Percentiles rank a stretch among this genome's conserved stretches.
phyloP scores from a whole-genome alignment of 2,888 invertebrate genomes.

The Mythimna pallens region DNA sequence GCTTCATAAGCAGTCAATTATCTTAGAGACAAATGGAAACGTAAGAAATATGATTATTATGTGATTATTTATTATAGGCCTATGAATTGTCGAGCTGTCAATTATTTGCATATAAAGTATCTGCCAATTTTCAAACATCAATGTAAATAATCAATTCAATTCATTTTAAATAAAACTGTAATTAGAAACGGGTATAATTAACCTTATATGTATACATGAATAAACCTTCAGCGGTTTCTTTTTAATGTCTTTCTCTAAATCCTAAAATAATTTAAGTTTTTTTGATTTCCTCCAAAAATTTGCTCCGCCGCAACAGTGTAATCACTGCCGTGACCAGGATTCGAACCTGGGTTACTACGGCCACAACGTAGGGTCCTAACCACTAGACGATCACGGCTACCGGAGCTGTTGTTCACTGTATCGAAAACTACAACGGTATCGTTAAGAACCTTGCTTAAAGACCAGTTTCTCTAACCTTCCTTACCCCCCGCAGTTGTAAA shows the following conservation, averaged over 20 bases:
- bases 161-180: background rate
- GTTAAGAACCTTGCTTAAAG: background rate
- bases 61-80: background rate
- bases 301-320: slow-evolving; percentile 55
- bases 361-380: slow-evolving; percentile 94
- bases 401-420: slow-evolving; percentile 79
- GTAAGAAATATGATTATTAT: background rate
- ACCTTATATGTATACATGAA: background rate
- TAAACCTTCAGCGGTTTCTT: background rate
- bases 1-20: slow-evolving; percentile 5
- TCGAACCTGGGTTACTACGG: slow-evolving; percentile 93
- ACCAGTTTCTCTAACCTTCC: slow-evolving; percentile 20
- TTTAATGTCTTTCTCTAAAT: background rate
- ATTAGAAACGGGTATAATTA: background rate
- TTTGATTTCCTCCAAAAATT: background rate
- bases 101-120: slow-evolving; percentile 7
- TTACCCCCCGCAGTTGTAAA: slow-evolving; percentile 17
- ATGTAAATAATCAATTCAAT: background rate
- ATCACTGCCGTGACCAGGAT: slow-evolving; percentile 93
- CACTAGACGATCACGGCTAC: slow-evolving; percentile 92
- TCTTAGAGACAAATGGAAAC: slow-evolving; percentile 11
- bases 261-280: background rate
- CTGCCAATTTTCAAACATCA: background rate
- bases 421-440: slow-evolving; percentile 40
- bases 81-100: background rate